phyloP scores from a whole-genome alignment of 1,140 invertebrate genomes.

The Solenopsis fugax region DNA sequence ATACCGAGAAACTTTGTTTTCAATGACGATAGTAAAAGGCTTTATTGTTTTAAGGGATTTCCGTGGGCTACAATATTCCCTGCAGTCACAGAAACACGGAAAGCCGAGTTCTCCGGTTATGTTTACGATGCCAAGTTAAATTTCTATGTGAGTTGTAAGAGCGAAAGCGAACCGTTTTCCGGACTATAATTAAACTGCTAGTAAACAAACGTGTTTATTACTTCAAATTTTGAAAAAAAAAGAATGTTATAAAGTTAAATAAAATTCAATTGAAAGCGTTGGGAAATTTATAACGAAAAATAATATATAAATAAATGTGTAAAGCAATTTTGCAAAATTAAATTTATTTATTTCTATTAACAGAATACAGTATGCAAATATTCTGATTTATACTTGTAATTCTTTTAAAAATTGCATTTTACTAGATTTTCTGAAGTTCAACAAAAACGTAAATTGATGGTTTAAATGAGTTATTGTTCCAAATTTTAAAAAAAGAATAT shows the following conservation, averaged over 20 bases:
- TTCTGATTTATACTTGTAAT: neutral
- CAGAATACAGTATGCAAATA: neutral
- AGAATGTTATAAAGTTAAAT: neutral
- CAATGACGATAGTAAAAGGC: constrained; percentile 36
- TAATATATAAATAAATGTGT: neutral
- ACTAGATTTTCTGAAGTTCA: neutral
- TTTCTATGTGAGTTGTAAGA: constrained; percentile 25
- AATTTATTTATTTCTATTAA: neutral
- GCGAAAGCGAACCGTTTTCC: neutral
- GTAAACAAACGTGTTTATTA: constrained; percentile 22
- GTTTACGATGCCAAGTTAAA: constrained; percentile 33
- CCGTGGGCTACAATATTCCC: constrained; percentile 43
- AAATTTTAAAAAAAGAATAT: no score
- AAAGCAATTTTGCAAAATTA: neutral
- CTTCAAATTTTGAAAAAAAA: neutral
- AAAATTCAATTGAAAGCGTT: neutral
- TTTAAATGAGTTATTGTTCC: neutral
- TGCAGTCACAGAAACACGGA: constrained; percentile 15
- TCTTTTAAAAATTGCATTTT: neutral
- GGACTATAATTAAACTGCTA: constrained; percentile 23
- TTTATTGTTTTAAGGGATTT: constrained; percentile 53
- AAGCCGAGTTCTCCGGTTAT: constrained; percentile 5
- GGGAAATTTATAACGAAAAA: neutral
- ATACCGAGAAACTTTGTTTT: constrained; percentile 32
- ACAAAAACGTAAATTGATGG: neutral